Evolutionary conservation across 2,888 invertebrate species (phyloP).

Genomic region (Gymnosoma rotundatum): DNA sequence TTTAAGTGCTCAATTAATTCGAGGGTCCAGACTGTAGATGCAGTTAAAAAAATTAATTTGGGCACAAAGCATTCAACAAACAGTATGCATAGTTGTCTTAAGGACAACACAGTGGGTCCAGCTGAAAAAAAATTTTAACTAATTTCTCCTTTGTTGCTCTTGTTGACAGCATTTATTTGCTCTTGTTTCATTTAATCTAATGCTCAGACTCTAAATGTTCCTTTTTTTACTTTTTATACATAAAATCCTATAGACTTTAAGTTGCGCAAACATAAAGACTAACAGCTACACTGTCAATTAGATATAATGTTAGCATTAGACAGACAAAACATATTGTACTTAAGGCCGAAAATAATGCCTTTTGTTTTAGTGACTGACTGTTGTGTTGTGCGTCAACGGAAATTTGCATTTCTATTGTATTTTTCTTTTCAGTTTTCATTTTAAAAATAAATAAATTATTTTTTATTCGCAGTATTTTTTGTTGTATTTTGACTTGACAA

Average conservation of each 20-base stretch:
- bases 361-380: slow-evolving; percentile 39
- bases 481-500: background rate
- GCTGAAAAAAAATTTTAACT: too few species aligned
- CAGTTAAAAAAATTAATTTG: too few species aligned
- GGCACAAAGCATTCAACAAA: too few species aligned
- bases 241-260: slow-evolving; percentile 45
- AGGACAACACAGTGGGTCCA: too few species aligned
- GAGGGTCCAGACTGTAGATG: too few species aligned
- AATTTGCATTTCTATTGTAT: slow-evolving; percentile 55
- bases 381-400: slow-evolving; percentile 77
- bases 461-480: slow-evolving; percentile 12
- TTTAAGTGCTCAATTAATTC: too few species aligned
- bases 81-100: too few species aligned
- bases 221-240: slow-evolving; percentile 34
- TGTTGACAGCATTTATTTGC: slow-evolving; percentile 10
- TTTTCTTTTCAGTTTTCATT: slow-evolving; percentile 39
- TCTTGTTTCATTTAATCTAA: background rate
- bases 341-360: slow-evolving; percentile 65
- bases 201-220: slow-evolving; percentile 29
- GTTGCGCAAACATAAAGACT: background rate
- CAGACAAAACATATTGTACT: slow-evolving; percentile 70
- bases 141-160: background rate
- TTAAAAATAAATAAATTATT: slow-evolving; percentile 32
- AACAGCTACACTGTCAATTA: background rate
- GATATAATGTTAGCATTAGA: background rate